Evolutionary conservation across 1,140 invertebrate species (phyloP).

Genomic region (Agrypnia vestita): DNA sequence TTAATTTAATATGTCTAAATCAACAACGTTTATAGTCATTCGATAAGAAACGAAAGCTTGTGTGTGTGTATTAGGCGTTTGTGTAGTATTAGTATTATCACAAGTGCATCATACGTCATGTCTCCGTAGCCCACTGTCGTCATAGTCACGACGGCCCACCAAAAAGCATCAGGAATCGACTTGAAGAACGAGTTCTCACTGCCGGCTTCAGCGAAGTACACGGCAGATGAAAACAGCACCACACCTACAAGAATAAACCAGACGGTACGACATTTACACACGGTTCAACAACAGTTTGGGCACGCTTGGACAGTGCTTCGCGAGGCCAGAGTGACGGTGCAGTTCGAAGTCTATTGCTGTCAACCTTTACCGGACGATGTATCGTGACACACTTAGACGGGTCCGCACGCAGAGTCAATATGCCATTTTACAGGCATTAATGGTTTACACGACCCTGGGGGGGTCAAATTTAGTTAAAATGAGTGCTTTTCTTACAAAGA

Average conservation of each 20-base stretch:
- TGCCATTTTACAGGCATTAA: too few species aligned
- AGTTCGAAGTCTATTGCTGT: constrained; percentile 68
- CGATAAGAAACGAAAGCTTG: constrained; percentile 3
- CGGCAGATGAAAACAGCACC: constrained; percentile 98
- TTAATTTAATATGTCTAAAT: constrained; percentile 8
- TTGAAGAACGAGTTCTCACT: constrained; percentile 99
- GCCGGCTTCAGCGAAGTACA: constrained; percentile 99
- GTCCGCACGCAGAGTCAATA: neutral
- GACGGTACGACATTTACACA: constrained; percentile 66
- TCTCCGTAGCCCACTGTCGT: constrained; percentile 99
- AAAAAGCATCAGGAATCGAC: constrained; percentile 98
- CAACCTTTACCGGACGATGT: neutral
- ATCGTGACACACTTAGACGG: neutral
- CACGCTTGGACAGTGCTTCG: constrained; percentile 19
- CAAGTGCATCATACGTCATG: constrained; percentile 89
- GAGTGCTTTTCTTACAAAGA: too few species aligned
- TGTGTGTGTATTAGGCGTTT: constrained; percentile 31
- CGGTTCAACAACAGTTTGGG: constrained; percentile 34
- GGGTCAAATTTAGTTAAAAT: too few species aligned
- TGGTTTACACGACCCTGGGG: too few species aligned
- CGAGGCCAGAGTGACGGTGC: constrained; percentile 65
- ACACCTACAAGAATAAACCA: constrained; percentile 84
- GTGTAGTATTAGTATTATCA: constrained; percentile 36
- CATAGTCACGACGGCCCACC: constrained; percentile 99
- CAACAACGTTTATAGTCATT: constrained; percentile 4